Conservation (phyloP, 2,888 invertebrate genomes). For the Diadromus collaris region DNA sequence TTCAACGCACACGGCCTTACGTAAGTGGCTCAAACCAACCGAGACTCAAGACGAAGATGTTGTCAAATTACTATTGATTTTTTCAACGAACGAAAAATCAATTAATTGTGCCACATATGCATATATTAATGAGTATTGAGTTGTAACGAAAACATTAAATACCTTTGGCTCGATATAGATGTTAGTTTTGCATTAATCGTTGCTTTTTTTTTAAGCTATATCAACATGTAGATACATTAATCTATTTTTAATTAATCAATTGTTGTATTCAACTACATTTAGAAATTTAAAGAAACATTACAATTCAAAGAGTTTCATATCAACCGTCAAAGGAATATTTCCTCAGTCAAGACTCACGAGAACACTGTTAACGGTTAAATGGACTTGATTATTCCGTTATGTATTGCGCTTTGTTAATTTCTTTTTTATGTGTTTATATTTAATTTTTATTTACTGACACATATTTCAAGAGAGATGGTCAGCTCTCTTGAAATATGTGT, state of each 20-base stretch:
- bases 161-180: neutral
- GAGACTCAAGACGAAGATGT: conserved; percentile 49
- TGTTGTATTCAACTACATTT: too few relatives aligned
- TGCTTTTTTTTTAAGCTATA: too few relatives aligned
- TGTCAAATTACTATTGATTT: conserved; percentile 17
- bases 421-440: neutral
- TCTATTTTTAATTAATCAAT: too few relatives aligned
- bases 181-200: too few relatives aligned
- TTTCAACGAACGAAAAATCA: neutral
- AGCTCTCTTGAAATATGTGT: neutral
- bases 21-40: conserved; percentile 59
- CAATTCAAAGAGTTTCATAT: neutral
- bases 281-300: neutral
- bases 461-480: too few relatives aligned
- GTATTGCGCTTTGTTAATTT: neutral
- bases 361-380: neutral
- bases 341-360: neutral
- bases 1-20: conserved; percentile 56
- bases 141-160: neutral
- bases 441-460: neutral
- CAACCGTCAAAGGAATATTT: neutral
- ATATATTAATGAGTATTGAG: neutral
- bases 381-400: neutral
- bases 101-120: neutral
- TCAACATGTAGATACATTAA: too few relatives aligned